These are phyloP conservation scores for Echeneis naucrates DNA, from an alignment of 2,797 vertebrate genomes.

Conservation along the genomic window DNA sequence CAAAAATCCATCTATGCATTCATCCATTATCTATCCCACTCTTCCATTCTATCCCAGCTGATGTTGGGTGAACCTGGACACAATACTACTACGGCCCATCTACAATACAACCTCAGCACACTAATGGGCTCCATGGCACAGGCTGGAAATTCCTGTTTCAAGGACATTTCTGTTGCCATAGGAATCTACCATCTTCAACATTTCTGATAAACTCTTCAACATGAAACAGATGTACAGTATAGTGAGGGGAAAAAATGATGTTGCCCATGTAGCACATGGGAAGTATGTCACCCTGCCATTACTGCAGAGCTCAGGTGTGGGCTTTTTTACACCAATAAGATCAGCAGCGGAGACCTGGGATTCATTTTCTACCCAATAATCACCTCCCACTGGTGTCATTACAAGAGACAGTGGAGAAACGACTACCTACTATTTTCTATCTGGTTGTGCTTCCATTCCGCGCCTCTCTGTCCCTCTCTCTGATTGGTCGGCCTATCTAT, in stretches of 20 bases:
- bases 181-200: no score
- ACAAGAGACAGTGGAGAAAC: slow-evolving; percentile 38
- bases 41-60: no score
- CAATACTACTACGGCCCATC: no score
- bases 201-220: neutral
- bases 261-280: neutral
- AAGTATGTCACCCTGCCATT: neutral
- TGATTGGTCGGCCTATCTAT: neutral
- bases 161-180: no score
- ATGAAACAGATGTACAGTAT: no score
- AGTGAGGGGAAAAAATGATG: neutral
- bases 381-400: slow-evolving; percentile 55
- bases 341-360: slow-evolving; percentile 38
- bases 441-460: slow-evolving; percentile 14
- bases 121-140: no score
- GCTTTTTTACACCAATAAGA: slow-evolving; percentile 1
- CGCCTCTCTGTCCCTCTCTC: slow-evolving; percentile 4
- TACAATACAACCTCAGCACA: no score
- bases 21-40: no score
- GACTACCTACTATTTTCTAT: slow-evolving; percentile 12
- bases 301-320: neutral
- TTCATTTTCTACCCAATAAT: slow-evolving; percentile 50
- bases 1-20: no score
- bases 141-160: no score
- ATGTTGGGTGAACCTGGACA: no score